Base-by-base conservation (phyloP, 2,797 vertebrate genomes). In the Eulemur coronatus region DNA sequence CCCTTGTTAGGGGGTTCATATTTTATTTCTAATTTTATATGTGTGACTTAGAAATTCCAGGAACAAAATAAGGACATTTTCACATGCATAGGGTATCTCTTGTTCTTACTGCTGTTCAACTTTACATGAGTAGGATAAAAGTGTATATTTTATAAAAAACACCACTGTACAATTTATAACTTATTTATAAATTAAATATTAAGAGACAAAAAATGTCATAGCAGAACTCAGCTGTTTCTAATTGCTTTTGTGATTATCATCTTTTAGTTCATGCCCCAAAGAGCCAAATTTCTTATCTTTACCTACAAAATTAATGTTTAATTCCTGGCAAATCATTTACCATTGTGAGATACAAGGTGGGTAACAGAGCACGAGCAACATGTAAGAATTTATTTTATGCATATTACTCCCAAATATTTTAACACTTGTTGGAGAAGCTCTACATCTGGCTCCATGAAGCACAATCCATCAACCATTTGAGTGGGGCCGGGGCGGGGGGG, bases 101-200 rank as follows among this genome's bases (percentile, higher is more conserved):
- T 96, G 50, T 92, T 95, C 73, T 96, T 96, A 84, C 50, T 70
- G n/a, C 41, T 97, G 10, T 87, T 93, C 43, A 81, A 46, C 93
- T 96, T 94, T 81, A 95, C 38, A 70, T 43, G 10, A 95, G 7
- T 94, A 75, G 65, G 79, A 84, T 96, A 24, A 15, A 95, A 91
- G n/a, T 95, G 26, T 89, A 87, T 95, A 92, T 97, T 97, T 95
- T 97, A 89, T 97, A 80, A 87, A 50, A 97, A 95, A 89, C 87
- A 52, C 43, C 67, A 95, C 35, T 97, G 55, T 96, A 90, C 6
- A 95, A 50, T 81, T 96, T 94, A 82, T 97, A 97, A 96, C 11
- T 97, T 97, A 92, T 92, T 97, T 97, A 38, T 93, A 97, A 97
- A 94, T 93, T 96, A 78, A 79, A 43, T 96, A 86, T 91, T 94